Evolutionary conservation across 2,888 invertebrate genomes (phyloP), one percentile per base, ranked within the genome.

Genomic region (Pteria penguin): DNA sequence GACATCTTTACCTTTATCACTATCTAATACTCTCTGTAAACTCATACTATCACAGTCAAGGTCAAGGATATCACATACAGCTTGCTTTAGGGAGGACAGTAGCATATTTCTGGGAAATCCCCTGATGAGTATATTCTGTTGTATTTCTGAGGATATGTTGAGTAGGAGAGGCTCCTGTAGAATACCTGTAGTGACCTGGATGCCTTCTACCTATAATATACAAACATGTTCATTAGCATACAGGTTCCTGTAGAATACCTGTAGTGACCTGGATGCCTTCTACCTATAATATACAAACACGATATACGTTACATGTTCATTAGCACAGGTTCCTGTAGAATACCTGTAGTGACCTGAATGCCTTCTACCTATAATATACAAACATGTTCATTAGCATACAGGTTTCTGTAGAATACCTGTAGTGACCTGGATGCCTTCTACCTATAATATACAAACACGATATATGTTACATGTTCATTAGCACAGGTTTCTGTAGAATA

Each of bases 101-200:
- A 81, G 78, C 79, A 87, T 68, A 61, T 83, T 82, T 75, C 86
- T 90, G 26, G 86, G 75, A 79, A 86, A 89, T n/a, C 87, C 89
- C 52, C 79, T 80, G 62, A 79, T 82, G 62, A 83, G 79, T 73
- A 82, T 77, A 29, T 79, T 71, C 2, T 75, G 72, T 2, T 75
- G 77, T 22, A 84, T 83, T 4, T 85, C 86, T 70, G 84, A 85
- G 45, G 83, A 77, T 72, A 88, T 82, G 69, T 84, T 86, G 52
- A 90, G 72, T 36, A 82, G 80, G n/a, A 89, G 62, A n/a, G 90
- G 90, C 74, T 89, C 89, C 72, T 76, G 73, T 2, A 82, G 82
- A 4, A 75, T 60, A 2, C 90, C 90, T 24, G 78, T 78, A 0
- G 82, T 78, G 4, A 90, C 80, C 14, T 69, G 29, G 31, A 79